phyloP scores from a whole-genome alignment of 2,888 invertebrate genomes.

The Antitype chi region DNA sequence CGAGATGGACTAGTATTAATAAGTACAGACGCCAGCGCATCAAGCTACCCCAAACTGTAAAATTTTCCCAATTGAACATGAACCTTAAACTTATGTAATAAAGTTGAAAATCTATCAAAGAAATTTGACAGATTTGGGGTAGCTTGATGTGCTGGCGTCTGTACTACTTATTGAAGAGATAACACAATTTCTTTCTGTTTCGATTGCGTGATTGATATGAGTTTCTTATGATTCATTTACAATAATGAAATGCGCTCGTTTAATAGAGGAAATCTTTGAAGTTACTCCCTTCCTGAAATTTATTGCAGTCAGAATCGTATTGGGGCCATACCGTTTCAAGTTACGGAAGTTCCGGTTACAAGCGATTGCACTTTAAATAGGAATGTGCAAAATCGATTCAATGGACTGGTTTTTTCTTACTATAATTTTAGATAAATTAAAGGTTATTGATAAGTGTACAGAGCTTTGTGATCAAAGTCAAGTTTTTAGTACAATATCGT shows the following conservation, averaged over 20 bases:
- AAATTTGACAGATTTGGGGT: no score
- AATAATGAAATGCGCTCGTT: neutral
- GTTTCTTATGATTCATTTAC: slow-evolving; percentile 6
- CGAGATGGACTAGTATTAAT: no score
- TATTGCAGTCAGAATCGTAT: slow-evolving; percentile 17
- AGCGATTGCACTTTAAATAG: slow-evolving; percentile 1
- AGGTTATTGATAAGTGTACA: neutral
- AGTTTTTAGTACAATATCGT: neutral
- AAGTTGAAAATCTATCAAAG: no score
- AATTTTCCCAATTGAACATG: no score
- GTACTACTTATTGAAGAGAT: neutral
- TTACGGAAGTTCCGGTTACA: slow-evolving; percentile 18
- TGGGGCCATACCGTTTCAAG: slow-evolving; percentile 1
- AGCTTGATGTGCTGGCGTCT: no score
- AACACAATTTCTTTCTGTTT: neutral
- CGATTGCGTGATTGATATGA: neutral
- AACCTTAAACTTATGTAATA: no score
- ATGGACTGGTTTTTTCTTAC: neutral
- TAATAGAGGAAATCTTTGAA: slow-evolving; percentile 31
- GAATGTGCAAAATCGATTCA: slow-evolving; percentile 2
- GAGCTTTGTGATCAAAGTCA: neutral
- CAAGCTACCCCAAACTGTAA: no score
- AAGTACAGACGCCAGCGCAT: no score
- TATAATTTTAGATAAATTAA: no score
- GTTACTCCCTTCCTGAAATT: slow-evolving; percentile 8